Conservation (phyloP, 2,888 invertebrate genomes). For the Habrosyne pyritoides region DNA sequence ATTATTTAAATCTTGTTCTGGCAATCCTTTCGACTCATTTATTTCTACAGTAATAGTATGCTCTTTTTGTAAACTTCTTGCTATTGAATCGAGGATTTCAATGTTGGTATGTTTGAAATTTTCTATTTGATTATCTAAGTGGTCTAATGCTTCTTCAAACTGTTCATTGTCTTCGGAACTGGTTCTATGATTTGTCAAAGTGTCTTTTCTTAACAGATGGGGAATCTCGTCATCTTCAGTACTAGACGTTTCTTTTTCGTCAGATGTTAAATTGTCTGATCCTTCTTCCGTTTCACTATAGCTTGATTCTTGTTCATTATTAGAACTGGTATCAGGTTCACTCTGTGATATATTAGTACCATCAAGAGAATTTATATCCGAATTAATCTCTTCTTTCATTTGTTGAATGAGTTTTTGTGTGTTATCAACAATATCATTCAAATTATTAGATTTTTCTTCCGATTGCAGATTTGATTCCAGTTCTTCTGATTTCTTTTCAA, state of each 20-base stretch:
- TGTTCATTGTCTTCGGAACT: constrained; percentile 79
- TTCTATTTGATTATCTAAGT: constrained; percentile 66
- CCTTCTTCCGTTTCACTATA: constrained; percentile 73
- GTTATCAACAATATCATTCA: constrained; percentile 83
- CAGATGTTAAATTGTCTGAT: constrained; percentile 66
- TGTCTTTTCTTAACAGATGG: constrained; percentile 16
- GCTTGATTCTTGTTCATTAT: constrained; percentile 73
- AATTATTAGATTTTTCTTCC: constrained; percentile 64
- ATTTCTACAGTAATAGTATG: constrained; percentile 55
- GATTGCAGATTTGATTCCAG: constrained; percentile 13
- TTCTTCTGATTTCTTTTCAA: neutral
- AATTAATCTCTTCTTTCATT: constrained; percentile 86
- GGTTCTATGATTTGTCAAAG: constrained; percentile 45
- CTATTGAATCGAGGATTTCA: constrained; percentile 74
- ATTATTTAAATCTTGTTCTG: constrained; percentile 62
- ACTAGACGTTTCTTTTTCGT: constrained; percentile 61
- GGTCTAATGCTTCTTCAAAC: constrained; percentile 78
- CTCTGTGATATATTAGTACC: constrained; percentile 73
- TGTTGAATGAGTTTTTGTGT: constrained; percentile 85
- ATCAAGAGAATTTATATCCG: constrained; percentile 81
- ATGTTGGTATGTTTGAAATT: constrained; percentile 71
- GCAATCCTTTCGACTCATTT: constrained; percentile 25
- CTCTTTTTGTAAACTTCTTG: constrained; percentile 71
- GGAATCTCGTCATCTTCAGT: constrained; percentile 43
- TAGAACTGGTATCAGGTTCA: constrained; percentile 66